A percentile compares a stretch with the other conserved stretches of the same genome.
These are phyloP conservation scores for Oceanodroma leucorhoa DNA, from an alignment of 2,797 vertebrate genomes.

Conservation along the genomic window DNA sequence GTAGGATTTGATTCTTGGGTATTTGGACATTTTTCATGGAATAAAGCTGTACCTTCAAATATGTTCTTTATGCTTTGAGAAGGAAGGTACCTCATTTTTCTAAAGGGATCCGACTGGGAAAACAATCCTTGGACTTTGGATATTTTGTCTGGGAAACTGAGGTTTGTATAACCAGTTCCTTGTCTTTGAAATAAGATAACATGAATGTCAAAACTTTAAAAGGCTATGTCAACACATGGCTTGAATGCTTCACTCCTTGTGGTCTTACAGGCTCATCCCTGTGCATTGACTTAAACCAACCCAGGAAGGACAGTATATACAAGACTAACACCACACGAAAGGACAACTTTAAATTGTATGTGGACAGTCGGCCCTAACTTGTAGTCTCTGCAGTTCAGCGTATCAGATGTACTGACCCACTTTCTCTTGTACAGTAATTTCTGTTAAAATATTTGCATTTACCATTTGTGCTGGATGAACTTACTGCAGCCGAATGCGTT, in stretches of 20 bases:
- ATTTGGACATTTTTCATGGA: background rate
- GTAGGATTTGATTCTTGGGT: background rate
- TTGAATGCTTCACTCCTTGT: background rate
- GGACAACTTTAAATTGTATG: background rate
- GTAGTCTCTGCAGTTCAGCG: background rate
- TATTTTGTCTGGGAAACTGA: background rate
- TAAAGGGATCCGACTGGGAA: background rate
- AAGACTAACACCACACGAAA: background rate
- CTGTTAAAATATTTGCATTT: background rate
- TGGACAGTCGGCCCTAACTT: fast-evolving
- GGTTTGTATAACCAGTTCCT: background rate
- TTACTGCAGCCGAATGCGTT: background rate
- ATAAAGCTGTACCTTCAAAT: background rate
- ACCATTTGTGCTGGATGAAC: background rate
- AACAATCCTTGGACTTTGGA: background rate
- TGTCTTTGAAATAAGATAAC: background rate
- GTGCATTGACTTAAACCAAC: background rate
- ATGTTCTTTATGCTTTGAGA: background rate
- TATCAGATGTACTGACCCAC: fast-evolving
- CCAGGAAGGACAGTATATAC: background rate
- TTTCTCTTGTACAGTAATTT: background rate
- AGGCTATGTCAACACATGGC: background rate
- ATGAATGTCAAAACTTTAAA: background rate
- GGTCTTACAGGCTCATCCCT: background rate
- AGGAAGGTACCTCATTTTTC: background rate